Evolutionary conservation across 2,113 vertebrate species (phyloP), one percentile per base, ranked within the genome.

Genomic region (Phalacrocorax carbo): DNA sequence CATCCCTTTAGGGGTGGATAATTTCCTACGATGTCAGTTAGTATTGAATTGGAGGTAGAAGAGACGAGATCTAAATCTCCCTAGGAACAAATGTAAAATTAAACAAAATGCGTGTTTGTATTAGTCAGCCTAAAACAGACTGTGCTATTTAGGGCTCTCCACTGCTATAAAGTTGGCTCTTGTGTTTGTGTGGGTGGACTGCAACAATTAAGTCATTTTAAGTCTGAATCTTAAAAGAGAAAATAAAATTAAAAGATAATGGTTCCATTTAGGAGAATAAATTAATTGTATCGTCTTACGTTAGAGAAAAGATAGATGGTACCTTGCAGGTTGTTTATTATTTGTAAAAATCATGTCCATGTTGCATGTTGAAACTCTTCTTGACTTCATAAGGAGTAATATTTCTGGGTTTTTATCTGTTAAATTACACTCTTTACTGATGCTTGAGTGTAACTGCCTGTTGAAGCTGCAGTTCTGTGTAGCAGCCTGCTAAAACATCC

Each of bases 161-260:
- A 1, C 76, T 93, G 92, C 95, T 91, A 25, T 83, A 60, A 88
- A 93, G 88, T 51, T 69, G 85, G 80, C 82, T 96, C 85, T 48
- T 38, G 51, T 95, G 71, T 93, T 96, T 96, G 92, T 96, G 96
- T 91, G 94, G 96, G 96, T 94, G 95, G 93, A 69, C 86, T 97
- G 93, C 73, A 94, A 89, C 91, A 91, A 97, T 96, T 97, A 95
- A 95, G 73, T 92, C 0, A 25, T 94, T 91, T 95, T 94, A 87
- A 85, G 61, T 38, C 91, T 86, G 86, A 32, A 84, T 96, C 91
- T 97, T 94, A 42, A 87, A 94, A 95, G 86, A 65, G 71, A 93
- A 95, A 91, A 92, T 71, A 71, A 91, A 93, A 93, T 72, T 9
- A 86, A 86, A 78, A 96, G 9, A 13, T 60, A 82, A 68, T 95